Base-by-base conservation (phyloP, 1,140 invertebrate genomes). In the Drosophila sp. region DNA sequence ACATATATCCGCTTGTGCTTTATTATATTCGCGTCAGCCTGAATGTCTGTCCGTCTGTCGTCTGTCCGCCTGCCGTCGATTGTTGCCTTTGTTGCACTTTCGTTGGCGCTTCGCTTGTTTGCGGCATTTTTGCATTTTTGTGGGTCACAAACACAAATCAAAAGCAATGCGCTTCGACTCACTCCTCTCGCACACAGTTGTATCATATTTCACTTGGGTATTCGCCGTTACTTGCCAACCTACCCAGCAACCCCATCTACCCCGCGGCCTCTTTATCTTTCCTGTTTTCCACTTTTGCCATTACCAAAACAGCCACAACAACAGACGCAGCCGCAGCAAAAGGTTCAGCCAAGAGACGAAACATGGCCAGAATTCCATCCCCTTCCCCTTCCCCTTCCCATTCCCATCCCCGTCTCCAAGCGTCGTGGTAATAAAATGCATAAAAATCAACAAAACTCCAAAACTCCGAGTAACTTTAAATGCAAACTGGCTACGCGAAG, bases 181-280 rank as follows among this genome's bases (percentile, higher is more conserved):
- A n/a, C 21, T 45, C 40, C 50, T 11, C 27, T 11, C 27, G 48
- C 57, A 54, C 65, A 65, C 66, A 82, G 66, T 81, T 87, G 74
- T 87, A 87, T 87, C 82, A 87, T 87, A 87, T 87, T 82, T 87
- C 82, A 89, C 71, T 82, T 70, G 82, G 79, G 75, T 64, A 87
- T 82, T 87, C 59, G 65, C 48, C 72, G 71, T 63, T 21, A 46
- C 34, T 32, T 38, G 29, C 4, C n/a, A n/a, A 13, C 38, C 13
- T 50, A 8, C 63, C 41, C 36, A n/a, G n/a, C n/a, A n/a, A n/a
- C 11, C 21, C 14, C 29, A 4, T 0, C 18, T 8, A 13, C 4
- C 40, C 66, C 21, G 32, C 41, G 8, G 27, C 25, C 50, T 14
- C 25, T 29, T 57, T 29, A 18, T 8, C 7, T 36, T 34, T 54